Percentiles rank a stretch among this genome's conserved stretches.
Conservation (phyloP, 1,140 invertebrate genomes). For the Danaus plexippus region DNA sequence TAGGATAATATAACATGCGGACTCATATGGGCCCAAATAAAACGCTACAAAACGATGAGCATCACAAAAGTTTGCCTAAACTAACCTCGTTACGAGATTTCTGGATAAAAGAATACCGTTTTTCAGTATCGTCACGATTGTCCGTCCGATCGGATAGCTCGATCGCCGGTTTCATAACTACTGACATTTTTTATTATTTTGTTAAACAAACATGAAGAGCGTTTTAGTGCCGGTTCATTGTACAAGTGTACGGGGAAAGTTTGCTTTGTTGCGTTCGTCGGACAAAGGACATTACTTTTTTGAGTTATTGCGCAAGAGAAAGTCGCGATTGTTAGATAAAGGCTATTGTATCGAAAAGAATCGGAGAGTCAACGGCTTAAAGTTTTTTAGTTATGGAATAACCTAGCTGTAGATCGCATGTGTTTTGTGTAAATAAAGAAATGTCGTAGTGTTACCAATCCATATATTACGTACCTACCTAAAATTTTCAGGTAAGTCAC, state of each 20-base stretch:
- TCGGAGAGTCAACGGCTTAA: constrained; percentile 41
- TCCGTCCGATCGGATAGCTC: constrained; percentile 61
- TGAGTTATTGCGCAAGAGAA: constrained; percentile 56
- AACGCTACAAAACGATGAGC: constrained; percentile 59
- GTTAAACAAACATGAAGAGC: constrained; percentile 20
- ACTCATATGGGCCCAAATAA: constrained; percentile 62
- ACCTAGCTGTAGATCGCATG: constrained; percentile 43
- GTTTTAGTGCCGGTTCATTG: constrained; percentile 31
- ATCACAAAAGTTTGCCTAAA: constrained; percentile 71
- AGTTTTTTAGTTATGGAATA: constrained; percentile 60
- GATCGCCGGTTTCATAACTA: constrained; percentile 39
- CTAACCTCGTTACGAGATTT: constrained; percentile 70
- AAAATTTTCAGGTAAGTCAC: no score
- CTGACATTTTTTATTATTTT: constrained; percentile 37
- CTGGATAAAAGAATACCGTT: constrained; percentile 70
- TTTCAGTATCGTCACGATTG: constrained; percentile 69
- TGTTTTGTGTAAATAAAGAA: constrained; percentile 33
- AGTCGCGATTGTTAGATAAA: constrained; percentile 56
- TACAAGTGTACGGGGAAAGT: constrained; percentile 51
- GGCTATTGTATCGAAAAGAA: constrained; percentile 50
- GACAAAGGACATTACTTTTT: constrained; percentile 50
- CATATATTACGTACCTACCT: no score
- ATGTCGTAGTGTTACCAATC: constrained; percentile 9
- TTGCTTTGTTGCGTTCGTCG: constrained; percentile 31
- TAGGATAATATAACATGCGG: constrained; percentile 56